Conservation (phyloP, 2,888 invertebrate species). For the Nebria salina region DNA sequence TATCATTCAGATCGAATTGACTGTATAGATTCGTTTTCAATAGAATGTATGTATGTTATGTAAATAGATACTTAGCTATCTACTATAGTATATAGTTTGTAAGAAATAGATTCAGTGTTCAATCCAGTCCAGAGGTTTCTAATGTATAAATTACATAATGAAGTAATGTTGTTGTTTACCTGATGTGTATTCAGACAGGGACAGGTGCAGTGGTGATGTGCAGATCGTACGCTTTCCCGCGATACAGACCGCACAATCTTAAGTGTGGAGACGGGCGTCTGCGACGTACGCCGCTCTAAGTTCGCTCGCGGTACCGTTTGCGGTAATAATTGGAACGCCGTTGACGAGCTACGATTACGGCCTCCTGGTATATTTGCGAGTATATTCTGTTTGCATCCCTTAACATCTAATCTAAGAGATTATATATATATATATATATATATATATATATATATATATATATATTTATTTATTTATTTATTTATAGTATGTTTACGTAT, state of each 20-base stretch:
- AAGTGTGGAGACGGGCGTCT: constrained; percentile 77
- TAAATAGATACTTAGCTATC: too few species aligned
- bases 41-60: too few species aligned
- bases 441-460: too few species aligned
- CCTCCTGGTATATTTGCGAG: constrained; percentile 59
- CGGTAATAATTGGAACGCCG: constrained; percentile 74
- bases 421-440: background rate
- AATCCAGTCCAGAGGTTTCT: background rate
- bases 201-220: constrained; percentile 74
- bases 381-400: constrained; percentile 63
- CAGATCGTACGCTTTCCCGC: constrained; percentile 81
- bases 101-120: background rate
- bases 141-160: too few species aligned
- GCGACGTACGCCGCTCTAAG: constrained; percentile 80
- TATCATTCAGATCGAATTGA: too few species aligned
- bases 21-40: too few species aligned
- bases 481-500: too few species aligned
- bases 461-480: too few species aligned
- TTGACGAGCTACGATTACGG: constrained; percentile 71
- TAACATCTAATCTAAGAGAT: constrained; percentile 59
- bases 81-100: background rate
- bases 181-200: constrained; percentile 64
- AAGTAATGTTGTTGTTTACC: constrained; percentile 53
- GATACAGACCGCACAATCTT: constrained; percentile 87
- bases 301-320: constrained; percentile 69